phyloP scores from a whole-genome alignment of 2,797 vertebrate genomes.

The Adrianichthys oophorus region DNA sequence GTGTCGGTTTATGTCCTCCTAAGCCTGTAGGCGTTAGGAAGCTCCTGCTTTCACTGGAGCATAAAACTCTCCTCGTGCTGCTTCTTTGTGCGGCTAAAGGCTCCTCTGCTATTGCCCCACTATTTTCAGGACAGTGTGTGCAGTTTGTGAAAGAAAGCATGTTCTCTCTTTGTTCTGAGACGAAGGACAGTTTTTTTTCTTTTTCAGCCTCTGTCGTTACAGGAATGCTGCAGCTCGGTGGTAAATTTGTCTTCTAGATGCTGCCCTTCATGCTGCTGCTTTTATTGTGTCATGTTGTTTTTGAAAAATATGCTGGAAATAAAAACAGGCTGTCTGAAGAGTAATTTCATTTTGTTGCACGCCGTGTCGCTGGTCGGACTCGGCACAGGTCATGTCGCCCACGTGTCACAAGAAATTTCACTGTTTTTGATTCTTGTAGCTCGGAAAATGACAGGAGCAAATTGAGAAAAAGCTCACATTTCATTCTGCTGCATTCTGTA shows the following conservation, averaged over 20 bases:
- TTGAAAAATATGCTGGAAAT: not conserved
- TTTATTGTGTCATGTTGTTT: not conserved
- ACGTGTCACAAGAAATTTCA: not conserved
- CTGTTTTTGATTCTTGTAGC: not conserved
- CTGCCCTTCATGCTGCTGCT: constrained; percentile 10
- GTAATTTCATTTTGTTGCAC: constrained; percentile 6
- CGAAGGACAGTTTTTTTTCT: not conserved
- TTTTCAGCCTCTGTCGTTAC: not conserved
- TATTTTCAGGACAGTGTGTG: not conserved
- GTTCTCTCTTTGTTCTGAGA: constrained; percentile 4
- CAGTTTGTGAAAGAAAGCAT: not conserved
- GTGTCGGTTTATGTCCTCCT: not conserved
- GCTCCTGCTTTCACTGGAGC: constrained; percentile 3
- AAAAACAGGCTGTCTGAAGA: not conserved
- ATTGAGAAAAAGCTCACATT: too few relatives aligned
- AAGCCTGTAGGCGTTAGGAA: not conserved
- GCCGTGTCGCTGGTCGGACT: not conserved
- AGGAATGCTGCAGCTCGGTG: not conserved
- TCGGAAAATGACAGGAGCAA: too few relatives aligned
- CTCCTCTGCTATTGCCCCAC: not conserved
- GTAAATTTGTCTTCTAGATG: not conserved
- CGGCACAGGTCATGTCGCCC: not conserved
- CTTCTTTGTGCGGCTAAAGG: not conserved
- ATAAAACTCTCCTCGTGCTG: not conserved
- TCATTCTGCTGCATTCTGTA: too few relatives aligned